Evolutionary conservation across 2,888 invertebrate species (phyloP).

Genomic region (Frankliniella intonsa): DNA sequence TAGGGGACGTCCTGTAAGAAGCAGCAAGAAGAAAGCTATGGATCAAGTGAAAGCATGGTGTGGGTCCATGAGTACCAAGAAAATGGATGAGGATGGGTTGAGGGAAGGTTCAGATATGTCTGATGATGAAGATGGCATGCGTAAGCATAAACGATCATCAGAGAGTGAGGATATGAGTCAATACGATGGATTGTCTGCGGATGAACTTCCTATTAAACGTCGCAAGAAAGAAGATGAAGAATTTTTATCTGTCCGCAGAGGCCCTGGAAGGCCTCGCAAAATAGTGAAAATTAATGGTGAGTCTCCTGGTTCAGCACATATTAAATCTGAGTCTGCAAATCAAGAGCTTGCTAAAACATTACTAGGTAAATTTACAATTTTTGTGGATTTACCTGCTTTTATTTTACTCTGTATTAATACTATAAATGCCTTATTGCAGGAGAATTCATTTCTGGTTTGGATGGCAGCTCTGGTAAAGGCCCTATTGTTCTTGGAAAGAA

Average conservation of each 20-base stretch:
- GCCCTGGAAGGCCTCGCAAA: not conserved
- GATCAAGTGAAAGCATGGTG: conserved; percentile 84
- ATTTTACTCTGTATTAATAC: not conserved
- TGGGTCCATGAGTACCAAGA: conserved; percentile 52
- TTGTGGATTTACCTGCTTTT: not conserved
- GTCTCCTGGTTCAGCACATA: not conserved
- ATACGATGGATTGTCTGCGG: not conserved
- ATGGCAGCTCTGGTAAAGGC: conserved; percentile 13
- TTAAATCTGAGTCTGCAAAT: not conserved
- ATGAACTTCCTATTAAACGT: not conserved
- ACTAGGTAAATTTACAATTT: not conserved
- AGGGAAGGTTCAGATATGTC: conserved; percentile 39
- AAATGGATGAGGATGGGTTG: conserved; percentile 51
- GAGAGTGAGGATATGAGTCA: conserved; percentile 18
- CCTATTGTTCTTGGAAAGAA: conserved; percentile 14
- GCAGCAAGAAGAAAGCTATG: conserved; percentile 75
- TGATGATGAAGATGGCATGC: conserved; percentile 36
- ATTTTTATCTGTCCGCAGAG: conserved; percentile 7
- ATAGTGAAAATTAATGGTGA: conserved; percentile 1
- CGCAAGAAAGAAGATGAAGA: conserved; percentile 4
- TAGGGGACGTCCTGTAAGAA: conserved; percentile 59
- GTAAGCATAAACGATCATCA: conserved; percentile 30
- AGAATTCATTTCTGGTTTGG: not conserved
- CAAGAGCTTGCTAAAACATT: not conserved
- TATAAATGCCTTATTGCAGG: not conserved